Percentiles rank a stretch among this genome's conserved stretches.
Conservation (phyloP, 2,113 vertebrate genomes). For the Oophaga pumilio region DNA sequence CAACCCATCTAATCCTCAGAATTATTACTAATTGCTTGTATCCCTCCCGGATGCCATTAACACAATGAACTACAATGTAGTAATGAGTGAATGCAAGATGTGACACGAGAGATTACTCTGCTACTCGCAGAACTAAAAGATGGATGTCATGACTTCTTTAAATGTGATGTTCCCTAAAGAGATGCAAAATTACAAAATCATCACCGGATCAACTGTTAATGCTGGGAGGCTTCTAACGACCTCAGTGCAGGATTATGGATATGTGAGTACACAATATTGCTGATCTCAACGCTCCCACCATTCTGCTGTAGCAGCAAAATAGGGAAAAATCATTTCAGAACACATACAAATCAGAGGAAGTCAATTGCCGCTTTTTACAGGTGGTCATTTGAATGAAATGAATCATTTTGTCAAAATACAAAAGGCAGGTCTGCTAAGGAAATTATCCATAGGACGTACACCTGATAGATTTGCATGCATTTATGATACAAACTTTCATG, state of each 20-base stretch:
- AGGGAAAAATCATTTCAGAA: not conserved
- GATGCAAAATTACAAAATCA: not conserved
- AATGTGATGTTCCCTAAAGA: not conserved
- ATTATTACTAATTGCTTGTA: too few species aligned
- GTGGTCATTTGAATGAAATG: slow-evolving; percentile 36
- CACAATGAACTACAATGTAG: too few species aligned
- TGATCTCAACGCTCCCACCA: not conserved
- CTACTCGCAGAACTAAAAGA: not conserved
- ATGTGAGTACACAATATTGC: not conserved
- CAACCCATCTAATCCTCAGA: too few species aligned
- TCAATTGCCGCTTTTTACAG: not conserved
- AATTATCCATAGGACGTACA: not conserved
- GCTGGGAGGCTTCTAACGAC: too few species aligned
- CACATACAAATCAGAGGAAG: slow-evolving; percentile 12
- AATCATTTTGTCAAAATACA: slow-evolving; percentile 32
- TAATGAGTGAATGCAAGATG: too few species aligned
- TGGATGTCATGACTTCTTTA: not conserved
- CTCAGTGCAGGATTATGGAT: not conserved
- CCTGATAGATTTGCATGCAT: slow-evolving; percentile 42
- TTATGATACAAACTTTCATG: not conserved
- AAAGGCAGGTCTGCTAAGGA: slow-evolving; percentile 10
- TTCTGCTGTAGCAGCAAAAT: not conserved
- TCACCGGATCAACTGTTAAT: not conserved
- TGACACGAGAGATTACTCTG: too few species aligned
- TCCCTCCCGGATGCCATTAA: too few species aligned